phyloP scores from a whole-genome alignment of 2,797 vertebrate genomes.

The Enteromius fasciolatus region DNA sequence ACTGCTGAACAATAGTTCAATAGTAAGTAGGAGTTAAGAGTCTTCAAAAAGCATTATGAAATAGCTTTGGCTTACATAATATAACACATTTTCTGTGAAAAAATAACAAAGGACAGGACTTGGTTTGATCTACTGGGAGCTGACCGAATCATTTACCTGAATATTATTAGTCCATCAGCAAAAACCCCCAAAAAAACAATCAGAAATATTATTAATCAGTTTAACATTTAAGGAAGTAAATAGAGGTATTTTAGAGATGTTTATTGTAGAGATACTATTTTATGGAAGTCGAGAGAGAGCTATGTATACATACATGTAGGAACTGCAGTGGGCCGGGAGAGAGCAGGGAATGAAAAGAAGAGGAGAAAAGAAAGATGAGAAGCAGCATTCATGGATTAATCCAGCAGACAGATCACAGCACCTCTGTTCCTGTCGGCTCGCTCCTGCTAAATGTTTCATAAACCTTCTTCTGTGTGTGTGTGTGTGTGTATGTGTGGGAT shows the following conservation, averaged over 20 bases:
- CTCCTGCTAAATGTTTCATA: constrained; percentile 75
- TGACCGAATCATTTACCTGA: neutral
- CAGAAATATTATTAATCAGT: neutral
- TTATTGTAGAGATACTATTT: neutral
- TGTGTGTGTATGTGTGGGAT: constrained; percentile 44
- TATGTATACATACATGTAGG: constrained; percentile 4
- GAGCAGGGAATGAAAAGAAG: constrained; percentile 7
- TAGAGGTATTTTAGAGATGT: neutral
- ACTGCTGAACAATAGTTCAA: neutral
- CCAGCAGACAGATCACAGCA: constrained; percentile 55
- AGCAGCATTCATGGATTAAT: constrained; percentile 60
- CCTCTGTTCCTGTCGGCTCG: constrained; percentile 62
- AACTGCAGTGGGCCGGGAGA: neutral
- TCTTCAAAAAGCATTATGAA: neutral
- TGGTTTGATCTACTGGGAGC: neutral
- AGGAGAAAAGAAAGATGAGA: constrained; percentile 44
- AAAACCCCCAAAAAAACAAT: too few species aligned
- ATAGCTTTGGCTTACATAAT: neutral
- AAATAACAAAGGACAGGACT: neutral
- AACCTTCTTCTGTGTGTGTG: constrained; percentile 54
- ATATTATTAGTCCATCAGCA: neutral
- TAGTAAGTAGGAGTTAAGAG: neutral
- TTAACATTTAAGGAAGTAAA: neutral
- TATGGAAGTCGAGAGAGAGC: neutral
- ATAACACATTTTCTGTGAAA: neutral